A percentile compares a stretch with the other conserved stretches of the same genome.
Conservation (phyloP, 2,113 vertebrate species). For the Rhinichthys klamathensis region DNA sequence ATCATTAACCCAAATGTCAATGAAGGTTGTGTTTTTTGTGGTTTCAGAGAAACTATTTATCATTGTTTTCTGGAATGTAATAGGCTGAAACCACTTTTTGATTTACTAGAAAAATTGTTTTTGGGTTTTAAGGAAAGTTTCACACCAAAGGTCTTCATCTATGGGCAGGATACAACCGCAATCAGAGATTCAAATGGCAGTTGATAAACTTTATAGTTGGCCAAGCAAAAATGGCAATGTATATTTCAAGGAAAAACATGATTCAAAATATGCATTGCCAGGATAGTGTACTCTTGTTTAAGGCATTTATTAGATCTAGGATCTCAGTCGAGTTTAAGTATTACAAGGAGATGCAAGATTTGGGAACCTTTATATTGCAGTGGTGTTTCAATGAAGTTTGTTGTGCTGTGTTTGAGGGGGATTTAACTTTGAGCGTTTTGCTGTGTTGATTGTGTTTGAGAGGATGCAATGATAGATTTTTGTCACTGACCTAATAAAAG, state of each 20-base stretch:
- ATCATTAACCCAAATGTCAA: too few relatives aligned
- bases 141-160: neutral
- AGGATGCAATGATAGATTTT: neutral
- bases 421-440: neutral
- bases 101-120: neutral
- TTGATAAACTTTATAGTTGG: neutral
- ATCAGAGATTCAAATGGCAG: neutral
- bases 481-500: neutral
- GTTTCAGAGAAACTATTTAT: too few relatives aligned
- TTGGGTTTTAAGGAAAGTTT: neutral
- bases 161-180: neutral
- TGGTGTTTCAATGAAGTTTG: neutral
- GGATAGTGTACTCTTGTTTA: neutral
- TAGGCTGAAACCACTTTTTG: too few relatives aligned
- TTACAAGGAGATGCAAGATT: neutral
- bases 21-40: too few relatives aligned
- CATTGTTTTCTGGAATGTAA: too few relatives aligned
- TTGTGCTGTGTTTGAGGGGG: neutral
- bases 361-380: neutral
- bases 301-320: neutral
- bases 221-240: neutral
- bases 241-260: neutral
- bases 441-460: neutral
- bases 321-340: neutral
- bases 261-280: neutral